Percentiles rank a stretch among this genome's conserved stretches.
phyloP scores from a whole-genome alignment of 2,113 vertebrate genomes.

The Conger conger region DNA sequence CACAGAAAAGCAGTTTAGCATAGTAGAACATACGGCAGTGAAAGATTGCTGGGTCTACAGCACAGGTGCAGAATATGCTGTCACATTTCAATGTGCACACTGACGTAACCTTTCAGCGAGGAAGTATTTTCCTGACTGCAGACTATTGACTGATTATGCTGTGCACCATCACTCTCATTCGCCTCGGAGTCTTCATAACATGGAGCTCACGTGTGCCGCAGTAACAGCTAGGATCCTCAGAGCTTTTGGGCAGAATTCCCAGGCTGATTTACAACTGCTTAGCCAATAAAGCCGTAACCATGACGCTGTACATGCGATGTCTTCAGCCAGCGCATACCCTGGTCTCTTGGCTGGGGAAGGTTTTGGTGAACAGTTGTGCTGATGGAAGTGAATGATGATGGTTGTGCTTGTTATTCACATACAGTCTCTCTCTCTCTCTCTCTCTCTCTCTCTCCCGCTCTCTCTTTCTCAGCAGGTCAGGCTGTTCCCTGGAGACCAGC shows the following conservation, averaged over 20 bases:
- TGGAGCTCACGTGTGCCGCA: background rate
- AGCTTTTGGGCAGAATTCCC: background rate
- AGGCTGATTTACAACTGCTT: background rate
- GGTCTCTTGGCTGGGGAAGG: too few species aligned
- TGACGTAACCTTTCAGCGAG: background rate
- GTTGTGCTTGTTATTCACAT: too few species aligned
- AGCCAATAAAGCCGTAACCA: background rate
- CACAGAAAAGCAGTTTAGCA: background rate
- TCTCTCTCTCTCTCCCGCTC: background rate
- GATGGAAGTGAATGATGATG: too few species aligned
- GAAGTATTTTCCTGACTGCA: background rate
- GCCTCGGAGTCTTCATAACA: background rate
- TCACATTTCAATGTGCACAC: background rate
- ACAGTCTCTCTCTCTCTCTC: too few species aligned
- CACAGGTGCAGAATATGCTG: too few species aligned
- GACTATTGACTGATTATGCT: background rate
- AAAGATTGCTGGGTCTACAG: too few species aligned
- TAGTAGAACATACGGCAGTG: too few species aligned
- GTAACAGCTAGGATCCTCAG: background rate
- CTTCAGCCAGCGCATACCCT: background rate
- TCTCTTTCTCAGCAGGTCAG: background rate
- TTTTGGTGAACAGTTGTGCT: too few species aligned
- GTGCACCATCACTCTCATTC: background rate
- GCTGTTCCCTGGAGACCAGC: background rate
- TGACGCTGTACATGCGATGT: background rate